Percentiles rank a stretch among this genome's conserved stretches.
Conservation (phyloP, 2,113 vertebrate genomes). For the Erpornis zantholeuca region DNA sequence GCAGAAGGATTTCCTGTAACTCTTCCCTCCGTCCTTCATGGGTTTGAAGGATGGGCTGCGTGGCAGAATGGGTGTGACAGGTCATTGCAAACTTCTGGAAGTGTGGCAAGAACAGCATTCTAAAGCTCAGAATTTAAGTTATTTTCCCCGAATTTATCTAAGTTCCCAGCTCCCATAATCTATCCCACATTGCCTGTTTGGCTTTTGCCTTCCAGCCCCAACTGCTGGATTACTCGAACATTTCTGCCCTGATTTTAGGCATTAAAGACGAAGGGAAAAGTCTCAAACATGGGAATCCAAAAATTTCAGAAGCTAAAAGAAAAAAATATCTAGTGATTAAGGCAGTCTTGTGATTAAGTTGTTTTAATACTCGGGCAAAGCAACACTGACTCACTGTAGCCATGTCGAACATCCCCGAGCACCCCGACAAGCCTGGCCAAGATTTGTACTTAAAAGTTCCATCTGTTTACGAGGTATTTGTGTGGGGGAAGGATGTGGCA, state of each 20-base stretch:
- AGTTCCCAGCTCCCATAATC: not conserved
- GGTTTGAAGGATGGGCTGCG: not conserved
- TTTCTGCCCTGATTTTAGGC: not conserved
- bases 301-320: not conserved
- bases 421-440: not conserved
- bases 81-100: not conserved
- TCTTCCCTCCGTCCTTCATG: not conserved
- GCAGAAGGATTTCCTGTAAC: not conserved
- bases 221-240: not conserved
- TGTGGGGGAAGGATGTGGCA: constrained; percentile 27
- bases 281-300: not conserved
- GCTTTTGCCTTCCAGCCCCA: not conserved
- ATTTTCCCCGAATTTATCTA: not conserved
- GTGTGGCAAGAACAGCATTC: not conserved
- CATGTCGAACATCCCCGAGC: constrained; percentile 4
- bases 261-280: not conserved
- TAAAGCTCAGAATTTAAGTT: not conserved
- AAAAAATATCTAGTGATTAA: not conserved
- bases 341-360: not conserved
- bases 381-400: constrained; percentile 43
- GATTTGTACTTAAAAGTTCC: constrained; percentile 1
- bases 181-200: not conserved
- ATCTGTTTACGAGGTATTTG: constrained; percentile 32
- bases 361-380: constrained; percentile 19
- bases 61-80: not conserved